Base-by-base conservation (phyloP, 2,888 invertebrate genomes). In the Plagiodera versicolora region DNA sequence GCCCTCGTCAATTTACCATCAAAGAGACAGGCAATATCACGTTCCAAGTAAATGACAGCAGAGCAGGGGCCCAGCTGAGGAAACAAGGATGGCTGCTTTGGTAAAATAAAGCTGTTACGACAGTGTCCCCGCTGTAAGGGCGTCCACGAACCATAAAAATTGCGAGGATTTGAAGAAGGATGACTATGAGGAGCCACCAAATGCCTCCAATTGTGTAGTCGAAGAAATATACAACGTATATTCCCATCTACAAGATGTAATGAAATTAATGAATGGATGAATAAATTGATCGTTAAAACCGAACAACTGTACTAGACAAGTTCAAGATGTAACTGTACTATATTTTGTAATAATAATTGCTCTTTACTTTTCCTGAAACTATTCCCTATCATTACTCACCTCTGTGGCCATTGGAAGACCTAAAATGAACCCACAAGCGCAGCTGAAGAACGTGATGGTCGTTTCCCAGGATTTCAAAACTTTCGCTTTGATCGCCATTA, bases 331-430 rank as follows among this genome's bases (percentile, higher is more conserved):
- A 32, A 11, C 14, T 9, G 5, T 14, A 4, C 28, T 11, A 51
- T 14, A 51, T 4, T 39, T 39, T 39, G 5, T 4, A 14, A 16
- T 4, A 39, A 8, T 16, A 39, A 39, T 2, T 46, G 3, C 11
- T 6, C 19, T 47, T 18, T 49, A 44, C 19, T n/a, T n/a, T n/a
- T n/a, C n/a, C n/a, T n/a, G n/a, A n/a, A 1, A 45, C n/a, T 8
- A 18, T 19, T 14, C 28, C 16, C 18, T 8, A n/a, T 11, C 32
- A 11, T 47, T 32, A 79, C 83, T 83, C 78, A 91, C 91, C 85
- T 94, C 94, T 24, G 94, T 94, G 55, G 93, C 90, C 81, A 95
- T 87, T 8, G 92, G 88, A 70, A 94, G 85, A n/a, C 94, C 94
- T 39, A 93, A 79, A 8, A 93, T 84, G 61, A 94, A 87, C 6